Percentiles rank a stretch among this genome's conserved stretches.
Evolutionary conservation across 1,140 invertebrate species (phyloP).

Genomic region (Macrostomum lignano): DNA sequence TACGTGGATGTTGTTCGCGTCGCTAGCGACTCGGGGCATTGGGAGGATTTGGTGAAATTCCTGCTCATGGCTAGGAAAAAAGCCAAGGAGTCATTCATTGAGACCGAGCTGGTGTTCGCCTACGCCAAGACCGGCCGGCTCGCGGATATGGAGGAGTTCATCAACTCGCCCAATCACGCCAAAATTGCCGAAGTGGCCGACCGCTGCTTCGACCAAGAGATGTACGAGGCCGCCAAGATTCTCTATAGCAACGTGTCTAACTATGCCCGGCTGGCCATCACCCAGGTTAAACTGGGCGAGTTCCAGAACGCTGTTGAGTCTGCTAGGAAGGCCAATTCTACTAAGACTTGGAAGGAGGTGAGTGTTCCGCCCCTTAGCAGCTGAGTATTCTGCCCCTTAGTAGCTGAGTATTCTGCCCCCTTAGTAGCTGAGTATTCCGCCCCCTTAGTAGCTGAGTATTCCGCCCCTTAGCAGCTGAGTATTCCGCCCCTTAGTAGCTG

Average conservation of each 20-base stretch:
- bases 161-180: slow-evolving; percentile 89
- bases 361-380: too few species aligned
- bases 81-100: slow-evolving; percentile 85
- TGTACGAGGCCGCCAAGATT: slow-evolving; percentile 90
- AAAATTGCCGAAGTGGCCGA: slow-evolving; percentile 96
- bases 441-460: too few species aligned
- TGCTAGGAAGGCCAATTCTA: slow-evolving; percentile 86
- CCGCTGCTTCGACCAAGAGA: slow-evolving; percentile 81
- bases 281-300: slow-evolving; percentile 80
- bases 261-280: slow-evolving; percentile 82
- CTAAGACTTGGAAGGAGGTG: slow-evolving; percentile 97
- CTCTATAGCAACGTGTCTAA: slow-evolving; percentile 97
- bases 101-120: slow-evolving; percentile 89
- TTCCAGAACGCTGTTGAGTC: slow-evolving; percentile 95
- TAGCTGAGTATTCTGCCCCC: too few species aligned
- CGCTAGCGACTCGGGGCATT: slow-evolving; percentile 26
- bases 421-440: too few species aligned
- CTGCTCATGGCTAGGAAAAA: slow-evolving; percentile 95
- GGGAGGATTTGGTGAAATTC: slow-evolving; percentile 29
- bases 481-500: too few species aligned
- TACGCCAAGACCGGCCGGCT: slow-evolving; percentile 84
- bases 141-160: slow-evolving; percentile 90
- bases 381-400: too few species aligned
- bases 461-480: too few species aligned
- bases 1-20: slow-evolving; percentile 89